Evolutionary conservation across 2,797 vertebrate species (phyloP), one percentile per base, ranked within the genome.

Genomic region (Micrastur ruficollis): DNA sequence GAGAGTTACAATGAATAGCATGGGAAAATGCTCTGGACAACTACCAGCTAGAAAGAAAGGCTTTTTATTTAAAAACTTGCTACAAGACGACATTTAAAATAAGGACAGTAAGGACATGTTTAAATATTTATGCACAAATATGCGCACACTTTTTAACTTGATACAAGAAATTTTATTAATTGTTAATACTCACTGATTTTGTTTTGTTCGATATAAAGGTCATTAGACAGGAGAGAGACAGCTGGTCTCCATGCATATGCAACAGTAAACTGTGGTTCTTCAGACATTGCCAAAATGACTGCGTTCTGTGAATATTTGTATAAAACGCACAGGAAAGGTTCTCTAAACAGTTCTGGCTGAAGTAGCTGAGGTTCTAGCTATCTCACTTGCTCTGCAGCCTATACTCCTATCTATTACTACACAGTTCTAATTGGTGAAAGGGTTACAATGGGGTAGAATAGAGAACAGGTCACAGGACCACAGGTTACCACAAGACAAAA

Each of bases 11-110:
- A 59, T 62, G 76, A 80, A 88, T 42, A 94, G 73, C 78, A 95
- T 81, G 42, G 53, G 73, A 67, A 95, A 93, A 93, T 12, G 16
- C 42, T 84, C 80, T 73, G 93, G 90, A 94, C 80, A 86, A 36
- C n/a, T 23, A 95, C 86, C 74, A 95, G 86, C 86, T 94, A 83
- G 55, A 73, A 94, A 91, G 34, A 91, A 91, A 46, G 42, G 40
- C 18, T 84, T 92, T 66, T 44, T 36, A 73, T 91, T 81, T 34
- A 20, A 72, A 91, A 87, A 55, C 8, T 34, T 47, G 32, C 81
- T 66, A 61, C 31, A 38, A 56, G 16, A 91, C 5, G 31, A 58
- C 29, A 49, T 70, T 68, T 56, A 59, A 90, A 61, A 66, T 62
- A 80, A 52, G 36, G 26, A 38, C 40, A 89, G 12, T 3, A 58